Conservation (phyloP, 2,797 vertebrate species). For the Tenualosa thibaudeaui region DNA sequence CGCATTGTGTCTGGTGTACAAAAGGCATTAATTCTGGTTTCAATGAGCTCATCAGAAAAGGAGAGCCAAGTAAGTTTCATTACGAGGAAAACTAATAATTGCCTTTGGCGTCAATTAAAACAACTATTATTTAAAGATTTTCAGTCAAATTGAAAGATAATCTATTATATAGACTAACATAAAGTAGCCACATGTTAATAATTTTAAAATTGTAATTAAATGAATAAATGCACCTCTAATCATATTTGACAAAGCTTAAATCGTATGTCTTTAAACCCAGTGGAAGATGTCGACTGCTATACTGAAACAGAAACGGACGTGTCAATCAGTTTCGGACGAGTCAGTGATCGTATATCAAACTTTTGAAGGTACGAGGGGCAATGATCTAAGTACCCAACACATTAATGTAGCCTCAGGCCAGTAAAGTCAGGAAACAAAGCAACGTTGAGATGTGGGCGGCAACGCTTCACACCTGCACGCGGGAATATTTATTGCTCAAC, state of each 20-base stretch:
- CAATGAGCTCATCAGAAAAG: too few species aligned
- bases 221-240: neutral
- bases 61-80: neutral
- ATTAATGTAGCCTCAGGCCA: neutral
- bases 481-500: slow-evolving; percentile 3
- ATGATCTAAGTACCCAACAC: neutral
- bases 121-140: neutral
- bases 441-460: slow-evolving; percentile 4
- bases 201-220: too few species aligned
- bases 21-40: too few species aligned
- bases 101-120: neutral
- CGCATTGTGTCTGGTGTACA: neutral
- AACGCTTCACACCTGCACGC: slow-evolving; percentile 4
- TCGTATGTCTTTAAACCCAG: neutral
- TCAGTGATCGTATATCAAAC: neutral
- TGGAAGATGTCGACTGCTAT: neutral
- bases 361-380: neutral
- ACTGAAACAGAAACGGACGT: neutral
- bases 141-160: too few species aligned
- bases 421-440: neutral
- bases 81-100: neutral
- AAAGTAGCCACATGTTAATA: too few species aligned
- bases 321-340: neutral
- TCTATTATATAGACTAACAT: too few species aligned
- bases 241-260: neutral